These are phyloP conservation scores for Stichodactyla mertensii DNA, from an alignment of 64 coral and sea anemone genomes.

Conservation along the genomic window DNA sequence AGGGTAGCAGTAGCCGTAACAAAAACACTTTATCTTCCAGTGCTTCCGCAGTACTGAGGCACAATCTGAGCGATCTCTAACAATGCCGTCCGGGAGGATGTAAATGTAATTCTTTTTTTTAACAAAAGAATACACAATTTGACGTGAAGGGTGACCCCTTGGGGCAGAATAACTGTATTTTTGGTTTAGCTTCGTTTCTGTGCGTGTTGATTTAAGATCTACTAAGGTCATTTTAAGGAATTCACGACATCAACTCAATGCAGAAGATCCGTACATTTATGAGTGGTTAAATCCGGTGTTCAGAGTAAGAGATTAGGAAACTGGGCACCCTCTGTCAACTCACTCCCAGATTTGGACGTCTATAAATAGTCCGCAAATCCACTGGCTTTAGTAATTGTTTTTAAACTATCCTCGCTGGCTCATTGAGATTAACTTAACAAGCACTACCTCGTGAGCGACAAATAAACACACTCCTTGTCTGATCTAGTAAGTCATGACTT, in stretches of 20 bases:
- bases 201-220: background rate
- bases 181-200: background rate
- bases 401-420: background rate
- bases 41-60: background rate
- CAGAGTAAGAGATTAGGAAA: background rate
- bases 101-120: background rate
- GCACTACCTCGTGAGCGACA: background rate
- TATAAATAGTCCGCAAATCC: conserved; percentile 6
- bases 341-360: background rate
- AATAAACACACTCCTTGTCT: background rate
- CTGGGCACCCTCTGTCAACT: background rate
- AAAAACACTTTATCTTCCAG: background rate
- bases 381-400: background rate
- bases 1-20: background rate
- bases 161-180: background rate
- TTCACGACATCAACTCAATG: background rate
- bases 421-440: background rate
- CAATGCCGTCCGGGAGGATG: background rate
- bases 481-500: background rate
- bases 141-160: conserved; percentile 6
- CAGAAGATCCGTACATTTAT: background rate
- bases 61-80: background rate
- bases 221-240: conserved; percentile 18
- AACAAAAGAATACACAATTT: conserved; percentile 1
- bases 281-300: background rate